Base-by-base conservation (phyloP, 2,113 vertebrate genomes). In the Pangasianodon hypophthalmus region DNA sequence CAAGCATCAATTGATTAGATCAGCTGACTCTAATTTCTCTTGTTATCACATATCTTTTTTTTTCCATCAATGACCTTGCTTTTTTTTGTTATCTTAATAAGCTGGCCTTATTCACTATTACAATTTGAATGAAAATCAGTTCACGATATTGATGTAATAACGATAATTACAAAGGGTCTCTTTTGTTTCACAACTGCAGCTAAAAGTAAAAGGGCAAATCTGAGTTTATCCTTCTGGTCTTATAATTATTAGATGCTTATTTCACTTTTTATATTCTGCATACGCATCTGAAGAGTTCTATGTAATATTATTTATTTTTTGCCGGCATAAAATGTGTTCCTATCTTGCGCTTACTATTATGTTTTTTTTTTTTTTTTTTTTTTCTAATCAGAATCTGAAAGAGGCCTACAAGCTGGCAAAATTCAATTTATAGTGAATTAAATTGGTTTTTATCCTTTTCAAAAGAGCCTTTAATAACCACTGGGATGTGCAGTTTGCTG, bases 401-500 rank as follows among this genome's bases (percentile, higher is more conserved):
- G 29, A 83, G 52, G n/a, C 16, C 4, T 75, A 64, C 56, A 62
- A 41, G 26, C 8, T 4, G 6, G 18, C 26, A 11, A 71, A 69
- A 86, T 26, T 71, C 62, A 64, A 32, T 86, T 86, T 86, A 52
- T 32, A 50, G 44, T 46, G 46, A 86, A 50, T 52, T 50, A 73
- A 73, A 73, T 73, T 54, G 46, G 16, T 86, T 86, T 56, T 73
- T 50, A 14, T 52, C 48, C 9, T 37, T 86, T 73, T 86, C 14
- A 41, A 18, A 71, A 71, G 19, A 71, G 48, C n/a, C n/a, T 64
- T 67, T 54, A 86, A 71, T 86, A 86, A 86, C 85, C n/a, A 71
- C 44, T 50, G 64, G 64, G n/a, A 32, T 71, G 46, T 87, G 73
- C 41, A 50, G 56, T 60, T 88, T 88, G 87, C 56, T 88, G 56